Conservation (phyloP, 2,113 vertebrate genomes). For the Rousettus leschenaultii region DNA sequence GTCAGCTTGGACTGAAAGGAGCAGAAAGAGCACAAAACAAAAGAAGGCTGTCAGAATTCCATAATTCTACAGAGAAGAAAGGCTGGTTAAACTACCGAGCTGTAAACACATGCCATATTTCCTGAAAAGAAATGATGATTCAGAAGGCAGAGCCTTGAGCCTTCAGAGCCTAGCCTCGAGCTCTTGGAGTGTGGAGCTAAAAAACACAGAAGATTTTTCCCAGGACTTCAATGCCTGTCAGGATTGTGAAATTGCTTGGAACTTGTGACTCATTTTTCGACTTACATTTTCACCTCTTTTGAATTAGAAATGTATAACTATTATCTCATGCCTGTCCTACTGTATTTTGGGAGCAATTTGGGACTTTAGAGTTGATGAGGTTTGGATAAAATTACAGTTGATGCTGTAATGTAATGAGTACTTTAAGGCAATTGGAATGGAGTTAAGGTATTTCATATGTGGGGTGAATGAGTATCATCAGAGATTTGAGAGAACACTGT, state of each 20-base stretch:
- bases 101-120: background rate
- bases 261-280: rapidly evolving
- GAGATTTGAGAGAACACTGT: background rate
- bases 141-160: background rate
- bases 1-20: background rate
- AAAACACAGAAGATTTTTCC: background rate
- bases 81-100: background rate
- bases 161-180: background rate
- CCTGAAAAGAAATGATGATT: background rate
- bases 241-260: background rate
- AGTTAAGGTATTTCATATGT: background rate
- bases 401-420: background rate
- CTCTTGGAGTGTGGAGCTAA: background rate
- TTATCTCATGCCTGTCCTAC: background rate
- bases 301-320: background rate
- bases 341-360: background rate
- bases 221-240: background rate
- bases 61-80: background rate
- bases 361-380: background rate
- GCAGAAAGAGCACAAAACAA: background rate
- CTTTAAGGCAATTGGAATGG: background rate
- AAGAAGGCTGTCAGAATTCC: background rate
- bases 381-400: background rate
- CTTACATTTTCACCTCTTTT: background rate
- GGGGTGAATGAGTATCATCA: background rate